Base-by-base conservation (phyloP, 2,888 invertebrate species). In the Portevinia maculata region DNA sequence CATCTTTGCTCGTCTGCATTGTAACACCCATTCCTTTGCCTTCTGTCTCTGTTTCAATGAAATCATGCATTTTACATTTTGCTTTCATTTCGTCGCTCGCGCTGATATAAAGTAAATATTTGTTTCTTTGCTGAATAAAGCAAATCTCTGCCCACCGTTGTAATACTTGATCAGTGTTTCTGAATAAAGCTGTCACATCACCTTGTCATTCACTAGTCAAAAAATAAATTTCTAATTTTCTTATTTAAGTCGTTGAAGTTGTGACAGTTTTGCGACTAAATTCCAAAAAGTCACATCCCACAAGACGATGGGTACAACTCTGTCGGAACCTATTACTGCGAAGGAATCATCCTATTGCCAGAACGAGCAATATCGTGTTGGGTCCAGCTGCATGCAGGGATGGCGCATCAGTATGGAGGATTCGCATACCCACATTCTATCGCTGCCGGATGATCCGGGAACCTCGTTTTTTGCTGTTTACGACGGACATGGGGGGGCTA, bases 391-490 rank as follows among this genome's bases (percentile, higher is more conserved):
- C 89, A 99, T 99, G 99, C 99, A 99, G 91, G 99, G 99, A 90
- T 99, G 99, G 99, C 92, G 99, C 84, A 95, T 98, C 71, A 97
- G 97, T 85, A 99, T 99, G 99, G 99, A 99, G 92, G 99, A 99
- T 91, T 97, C 98, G 0, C 99, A 99, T 90, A 98, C 98, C 55
- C 98, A 99, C 88, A 96, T 99, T 86, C 92, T 99, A 13, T 95
- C 97, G 0, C 90, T 98, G 85, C 97, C 97, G 1, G 98, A 98
- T 88, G 99, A 99, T 90, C 97, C 97, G 28, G 95, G 94, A 19
- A 95, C 98, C 32, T 94, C 98, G 3, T 99, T 97, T 91, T 99
- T 99, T 92, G 99, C 96, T 5, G 99, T 99, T 0, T 99, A 97
- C 89, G 99, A 91, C 85, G 90, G 91, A 1, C 90, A 93, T 89